Evolutionary conservation across 2,113 vertebrate species (phyloP), one percentile per base, ranked within the genome.

Genomic region (Todiramphus saurophagus): DNA sequence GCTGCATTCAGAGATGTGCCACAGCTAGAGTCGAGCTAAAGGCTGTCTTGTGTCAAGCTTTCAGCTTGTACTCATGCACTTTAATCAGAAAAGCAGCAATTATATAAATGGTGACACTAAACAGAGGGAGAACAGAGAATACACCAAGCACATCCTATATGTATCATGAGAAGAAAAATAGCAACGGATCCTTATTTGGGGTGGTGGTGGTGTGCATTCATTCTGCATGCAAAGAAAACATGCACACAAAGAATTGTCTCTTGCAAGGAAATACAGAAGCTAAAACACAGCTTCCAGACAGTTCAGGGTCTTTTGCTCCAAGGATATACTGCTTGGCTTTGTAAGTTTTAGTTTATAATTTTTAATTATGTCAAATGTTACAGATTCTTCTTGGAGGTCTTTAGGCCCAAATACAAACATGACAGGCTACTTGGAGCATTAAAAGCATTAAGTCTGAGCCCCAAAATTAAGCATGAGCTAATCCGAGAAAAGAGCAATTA

Each of bases 21-120:
- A 43, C 74, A 68, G 77, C 93, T 60, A 35, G 39, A 60, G 39
- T 10, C 46, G 30, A 41, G 41, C 41, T 41, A 41, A 41, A 41
- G 41, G 41, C 83, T 86, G 82, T 43, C 83, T 78, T 35, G 21
- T 88, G 76, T 86, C 75, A 93, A 88, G 48, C 58, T 79, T 90
- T 62, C 85, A 86, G 67, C 90, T 85, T 68, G 27, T 77, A 81
- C 41, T 91, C 50, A 21, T 7, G n/a, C 58, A 66, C 70, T 90
- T 94, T 56, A 76, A 91, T 69, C 82, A 91, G 64, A 93, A 94
- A 88, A 82, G 55, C 62, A 76, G 70, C 79, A 77, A 88, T 92
- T 92, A 50, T n/a, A 53, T 55, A 80, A 95, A 53, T 1, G 17
- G 58, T 73, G 58, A 35, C 68, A 66, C 53, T 55, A 50, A 92